Evolutionary conservation across 1,140 invertebrate species (phyloP).

Genomic region (Tetragnatha versicolor): DNA sequence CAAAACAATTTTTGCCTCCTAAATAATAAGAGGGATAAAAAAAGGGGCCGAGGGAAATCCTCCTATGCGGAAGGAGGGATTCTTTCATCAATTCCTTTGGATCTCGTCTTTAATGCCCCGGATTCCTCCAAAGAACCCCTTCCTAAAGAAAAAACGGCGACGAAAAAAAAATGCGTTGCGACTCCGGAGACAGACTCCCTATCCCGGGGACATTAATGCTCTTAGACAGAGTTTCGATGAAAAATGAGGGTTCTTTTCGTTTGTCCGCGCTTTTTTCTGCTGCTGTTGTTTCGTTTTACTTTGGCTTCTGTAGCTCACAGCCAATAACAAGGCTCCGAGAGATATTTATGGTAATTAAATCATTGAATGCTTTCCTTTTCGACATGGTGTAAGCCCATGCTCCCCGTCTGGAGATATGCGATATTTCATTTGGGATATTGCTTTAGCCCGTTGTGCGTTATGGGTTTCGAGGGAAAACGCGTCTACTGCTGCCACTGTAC

Average conservation of each 20-base stretch:
- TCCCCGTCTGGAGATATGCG: no score
- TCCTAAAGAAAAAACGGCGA: not conserved
- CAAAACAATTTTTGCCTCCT: constrained; percentile 15
- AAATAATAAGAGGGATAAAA: constrained; percentile 40
- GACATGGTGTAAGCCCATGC: no score
- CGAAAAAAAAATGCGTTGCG: constrained; percentile 13
- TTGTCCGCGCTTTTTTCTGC: not conserved
- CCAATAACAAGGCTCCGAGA: not conserved
- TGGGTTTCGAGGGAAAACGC: no score
- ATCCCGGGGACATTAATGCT: constrained; percentile 39
- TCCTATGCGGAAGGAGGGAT: not conserved
- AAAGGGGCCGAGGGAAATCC: constrained; percentile 12
- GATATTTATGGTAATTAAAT: constrained; percentile 27
- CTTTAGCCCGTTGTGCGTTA: no score
- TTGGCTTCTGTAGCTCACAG: not conserved
- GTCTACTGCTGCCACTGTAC: no score
- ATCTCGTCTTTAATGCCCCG: constrained; percentile 22
- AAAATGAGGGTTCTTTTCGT: constrained; percentile 40
- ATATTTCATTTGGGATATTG: no score
- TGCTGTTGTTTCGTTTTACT: not conserved
- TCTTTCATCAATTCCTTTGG: constrained; percentile 4
- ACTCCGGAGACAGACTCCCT: constrained; percentile 4
- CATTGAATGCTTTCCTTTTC: not conserved
- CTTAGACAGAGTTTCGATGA: constrained; percentile 41
- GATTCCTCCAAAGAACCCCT: constrained; percentile 7